A percentile compares a stretch with the other conserved stretches of the same genome.
phyloP scores from a whole-genome alignment of 2,888 invertebrate species.

The Meteorus cinctellus region DNA sequence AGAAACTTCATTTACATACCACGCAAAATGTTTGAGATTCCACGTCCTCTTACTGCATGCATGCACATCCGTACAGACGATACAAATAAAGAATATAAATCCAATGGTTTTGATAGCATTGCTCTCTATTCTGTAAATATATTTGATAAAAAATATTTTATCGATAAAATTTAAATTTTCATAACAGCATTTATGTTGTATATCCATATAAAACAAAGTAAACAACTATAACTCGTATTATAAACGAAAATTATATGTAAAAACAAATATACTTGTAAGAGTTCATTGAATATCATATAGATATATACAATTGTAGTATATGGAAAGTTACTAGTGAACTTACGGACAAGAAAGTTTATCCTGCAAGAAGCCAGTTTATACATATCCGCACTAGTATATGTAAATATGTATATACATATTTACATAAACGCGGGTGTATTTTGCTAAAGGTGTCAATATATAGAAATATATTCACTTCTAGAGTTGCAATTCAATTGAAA shows the following conservation, averaged over 20 bases:
- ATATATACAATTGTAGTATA: neutral
- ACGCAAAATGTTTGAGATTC: neutral
- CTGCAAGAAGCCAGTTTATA: neutral
- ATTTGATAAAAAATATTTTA: neutral
- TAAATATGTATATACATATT: neutral
- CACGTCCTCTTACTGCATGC: slow-evolving; percentile 51
- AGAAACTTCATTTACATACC: no score
- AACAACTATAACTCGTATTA: neutral
- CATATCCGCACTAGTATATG: neutral
- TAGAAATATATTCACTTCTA: slow-evolving; percentile 1
- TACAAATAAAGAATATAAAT: slow-evolving; percentile 25
- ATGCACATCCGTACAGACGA: slow-evolving; percentile 33
- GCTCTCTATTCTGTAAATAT: neutral
- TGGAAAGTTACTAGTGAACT: neutral
- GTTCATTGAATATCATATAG: neutral
- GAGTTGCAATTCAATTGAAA: slow-evolving; percentile 33
- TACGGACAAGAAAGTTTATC: neutral
- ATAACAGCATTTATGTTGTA: neutral
- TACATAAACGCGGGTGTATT: slow-evolving; percentile 18
- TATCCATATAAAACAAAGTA: neutral
- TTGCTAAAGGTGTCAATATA: neutral
- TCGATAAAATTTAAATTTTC: neutral
- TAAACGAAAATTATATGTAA: neutral
- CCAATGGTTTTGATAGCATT: slow-evolving; percentile 46
- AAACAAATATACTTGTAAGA: neutral